Evolutionary conservation across 2,113 vertebrate species (phyloP).

Genomic region (Hemiscyllium ocellatum): DNA sequence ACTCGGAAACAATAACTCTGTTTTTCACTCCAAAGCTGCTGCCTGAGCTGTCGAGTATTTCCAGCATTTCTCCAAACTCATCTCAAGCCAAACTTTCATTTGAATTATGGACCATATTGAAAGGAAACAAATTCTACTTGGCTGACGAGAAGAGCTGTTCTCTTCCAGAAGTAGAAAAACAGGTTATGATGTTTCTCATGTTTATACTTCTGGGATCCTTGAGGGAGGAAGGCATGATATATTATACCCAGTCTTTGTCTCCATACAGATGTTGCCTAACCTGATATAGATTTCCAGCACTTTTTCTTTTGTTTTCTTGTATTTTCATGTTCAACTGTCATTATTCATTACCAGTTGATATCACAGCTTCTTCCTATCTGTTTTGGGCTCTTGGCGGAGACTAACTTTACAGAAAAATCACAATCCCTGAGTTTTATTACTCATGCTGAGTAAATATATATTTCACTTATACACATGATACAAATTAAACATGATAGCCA

Average conservation of each 20-base stretch:
- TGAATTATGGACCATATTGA: background rate
- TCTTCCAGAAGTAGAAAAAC: background rate
- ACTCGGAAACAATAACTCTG: no score
- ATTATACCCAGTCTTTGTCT: background rate
- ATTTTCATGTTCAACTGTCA: background rate
- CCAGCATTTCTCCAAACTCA: no score
- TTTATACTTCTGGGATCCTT: background rate
- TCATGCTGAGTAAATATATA: background rate
- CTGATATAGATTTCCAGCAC: background rate
- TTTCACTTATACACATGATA: background rate
- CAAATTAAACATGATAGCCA: background rate
- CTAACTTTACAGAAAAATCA: background rate
- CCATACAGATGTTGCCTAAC: background rate
- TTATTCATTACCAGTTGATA: background rate
- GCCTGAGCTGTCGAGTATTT: no score
- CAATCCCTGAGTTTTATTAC: background rate
- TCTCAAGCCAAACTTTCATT: background rate
- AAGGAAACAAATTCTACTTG: background rate
- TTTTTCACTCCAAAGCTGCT: no score
- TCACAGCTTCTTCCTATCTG: background rate
- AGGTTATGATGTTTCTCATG: background rate
- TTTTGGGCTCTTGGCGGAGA: background rate
- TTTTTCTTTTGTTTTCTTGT: background rate
- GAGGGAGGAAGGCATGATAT: background rate
- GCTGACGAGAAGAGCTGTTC: background rate